Conservation (phyloP, 2,797 vertebrate genomes). For the Bradypus variegatus region DNA sequence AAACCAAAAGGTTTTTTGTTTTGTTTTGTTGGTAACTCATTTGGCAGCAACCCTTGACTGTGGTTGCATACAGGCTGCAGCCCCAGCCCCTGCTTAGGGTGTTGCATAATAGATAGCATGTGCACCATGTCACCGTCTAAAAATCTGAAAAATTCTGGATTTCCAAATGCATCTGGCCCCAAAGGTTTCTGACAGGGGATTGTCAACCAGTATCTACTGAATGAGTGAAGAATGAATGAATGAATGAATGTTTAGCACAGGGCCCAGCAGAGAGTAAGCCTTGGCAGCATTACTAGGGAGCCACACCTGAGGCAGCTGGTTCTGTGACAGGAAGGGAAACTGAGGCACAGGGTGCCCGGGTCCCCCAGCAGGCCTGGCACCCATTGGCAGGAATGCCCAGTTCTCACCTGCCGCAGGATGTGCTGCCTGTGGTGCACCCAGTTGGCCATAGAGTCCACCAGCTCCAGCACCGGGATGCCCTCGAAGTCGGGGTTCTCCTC, state of each 20-base stretch:
- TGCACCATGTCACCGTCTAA: no score
- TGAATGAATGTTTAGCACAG: fast-evolving
- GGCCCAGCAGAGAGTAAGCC: neutral
- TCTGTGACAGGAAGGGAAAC: fast-evolving
- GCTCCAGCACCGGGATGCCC: conserved; percentile 73
- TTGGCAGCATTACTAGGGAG: no score
- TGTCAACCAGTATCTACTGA: neutral
- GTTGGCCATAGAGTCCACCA: conserved; percentile 76
- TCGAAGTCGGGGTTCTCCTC: conserved; percentile 86
- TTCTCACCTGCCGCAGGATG: conserved; percentile 83
- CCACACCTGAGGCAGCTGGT: neutral
- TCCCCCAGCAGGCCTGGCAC: no score
- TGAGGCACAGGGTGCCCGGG: neutral
- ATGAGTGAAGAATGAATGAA: no score
- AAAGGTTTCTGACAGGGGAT: neutral
- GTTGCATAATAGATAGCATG: fast-evolving
- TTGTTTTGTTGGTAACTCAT: no score
- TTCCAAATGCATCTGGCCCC: neutral
- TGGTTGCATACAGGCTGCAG: neutral
- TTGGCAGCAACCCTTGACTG: neutral
- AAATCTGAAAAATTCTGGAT: neutral
- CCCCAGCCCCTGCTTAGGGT: neutral
- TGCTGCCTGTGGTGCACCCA: conserved; percentile 87
- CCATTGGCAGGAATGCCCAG: fast-evolving
- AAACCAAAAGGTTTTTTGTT: neutral